These are phyloP conservation scores for Mus minutoides DNA, from an alignment of 2,797 vertebrate species.

Conservation along the genomic window DNA sequence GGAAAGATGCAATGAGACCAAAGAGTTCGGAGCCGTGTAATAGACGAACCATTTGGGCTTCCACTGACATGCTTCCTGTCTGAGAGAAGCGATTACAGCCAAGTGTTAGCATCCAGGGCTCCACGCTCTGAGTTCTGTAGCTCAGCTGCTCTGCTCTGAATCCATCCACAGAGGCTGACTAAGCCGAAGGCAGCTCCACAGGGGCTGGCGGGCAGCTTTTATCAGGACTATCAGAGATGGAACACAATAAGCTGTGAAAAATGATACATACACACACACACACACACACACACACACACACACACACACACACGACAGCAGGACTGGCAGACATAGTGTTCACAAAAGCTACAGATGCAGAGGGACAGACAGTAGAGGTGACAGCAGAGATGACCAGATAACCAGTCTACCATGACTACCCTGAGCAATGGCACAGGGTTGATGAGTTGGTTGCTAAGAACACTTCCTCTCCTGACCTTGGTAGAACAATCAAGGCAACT, in stretches of 20 bases:
- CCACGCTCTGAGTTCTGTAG: not conserved
- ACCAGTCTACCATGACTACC: not conserved
- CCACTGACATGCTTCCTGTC: not conserved
- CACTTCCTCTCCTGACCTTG: not conserved
- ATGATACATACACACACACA: not conserved
- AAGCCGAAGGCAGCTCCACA: not conserved
- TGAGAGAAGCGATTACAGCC: not conserved
- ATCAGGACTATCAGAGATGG: not conserved
- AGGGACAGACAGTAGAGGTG: not conserved
- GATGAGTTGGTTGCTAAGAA: not conserved
- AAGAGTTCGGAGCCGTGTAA: not conserved
- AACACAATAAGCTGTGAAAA: not conserved
- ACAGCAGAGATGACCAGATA: not conserved
- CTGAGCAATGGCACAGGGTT: not conserved
- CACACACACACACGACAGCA: not conserved
- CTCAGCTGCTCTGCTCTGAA: not conserved
- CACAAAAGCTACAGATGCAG: not conserved
- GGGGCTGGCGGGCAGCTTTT: not conserved
- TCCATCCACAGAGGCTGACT: not conserved
- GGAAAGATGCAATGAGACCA: not conserved
- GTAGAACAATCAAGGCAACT: not conserved
- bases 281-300: too few relatives aligned
- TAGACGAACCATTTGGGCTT: not conserved
- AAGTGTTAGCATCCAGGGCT: not conserved
- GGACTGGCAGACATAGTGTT: not conserved